These are phyloP conservation scores for Drosophila chauvacae DNA, from an alignment of 1,140 invertebrate genomes.

Conservation along the genomic window DNA sequence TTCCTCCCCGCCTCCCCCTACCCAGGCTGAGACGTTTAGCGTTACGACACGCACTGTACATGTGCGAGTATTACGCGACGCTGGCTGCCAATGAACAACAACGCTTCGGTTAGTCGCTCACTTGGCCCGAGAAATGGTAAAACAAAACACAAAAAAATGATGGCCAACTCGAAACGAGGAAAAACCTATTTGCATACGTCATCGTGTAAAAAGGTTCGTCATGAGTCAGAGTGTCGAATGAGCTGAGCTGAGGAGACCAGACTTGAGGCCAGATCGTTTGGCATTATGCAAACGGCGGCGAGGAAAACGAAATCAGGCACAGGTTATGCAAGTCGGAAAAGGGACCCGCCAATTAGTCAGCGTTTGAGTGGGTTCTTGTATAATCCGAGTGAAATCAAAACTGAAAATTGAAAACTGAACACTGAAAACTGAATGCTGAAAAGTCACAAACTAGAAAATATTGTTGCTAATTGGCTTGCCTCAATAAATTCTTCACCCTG, in stretches of 20 bases:
- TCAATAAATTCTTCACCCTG: constrained; percentile 46
- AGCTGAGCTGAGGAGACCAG: constrained; percentile 33
- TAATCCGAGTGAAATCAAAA: constrained; percentile 49
- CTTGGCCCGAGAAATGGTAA: constrained; percentile 45
- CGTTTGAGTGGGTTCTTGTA: constrained; percentile 35
- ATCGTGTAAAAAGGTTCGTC: constrained; percentile 48
- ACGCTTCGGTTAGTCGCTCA: constrained; percentile 36
- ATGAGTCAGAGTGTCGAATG: constrained; percentile 40
- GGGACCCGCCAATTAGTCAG: constrained; percentile 37
- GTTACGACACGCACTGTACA: constrained; percentile 72
- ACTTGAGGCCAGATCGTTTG: constrained; percentile 4
- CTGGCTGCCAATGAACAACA: constrained; percentile 33
- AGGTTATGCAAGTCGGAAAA: constrained; percentile 22
- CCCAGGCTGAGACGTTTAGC: constrained; percentile 4
- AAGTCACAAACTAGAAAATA: constrained; percentile 28
- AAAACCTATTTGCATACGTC: constrained; percentile 55
- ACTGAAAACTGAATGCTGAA: constrained; percentile 4
- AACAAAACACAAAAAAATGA: not conserved
- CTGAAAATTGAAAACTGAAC: constrained; percentile 1
- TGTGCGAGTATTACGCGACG: constrained; percentile 53
- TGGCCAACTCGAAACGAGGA: constrained; percentile 19
- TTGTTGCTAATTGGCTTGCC: constrained; percentile 48
- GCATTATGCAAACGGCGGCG: constrained; percentile 21
- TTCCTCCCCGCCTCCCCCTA: not conserved
- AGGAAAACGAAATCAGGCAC: constrained; percentile 16